Evolutionary conservation across 1,140 invertebrate species (phyloP).

Genomic region (Tetragonula clypearis): DNA sequence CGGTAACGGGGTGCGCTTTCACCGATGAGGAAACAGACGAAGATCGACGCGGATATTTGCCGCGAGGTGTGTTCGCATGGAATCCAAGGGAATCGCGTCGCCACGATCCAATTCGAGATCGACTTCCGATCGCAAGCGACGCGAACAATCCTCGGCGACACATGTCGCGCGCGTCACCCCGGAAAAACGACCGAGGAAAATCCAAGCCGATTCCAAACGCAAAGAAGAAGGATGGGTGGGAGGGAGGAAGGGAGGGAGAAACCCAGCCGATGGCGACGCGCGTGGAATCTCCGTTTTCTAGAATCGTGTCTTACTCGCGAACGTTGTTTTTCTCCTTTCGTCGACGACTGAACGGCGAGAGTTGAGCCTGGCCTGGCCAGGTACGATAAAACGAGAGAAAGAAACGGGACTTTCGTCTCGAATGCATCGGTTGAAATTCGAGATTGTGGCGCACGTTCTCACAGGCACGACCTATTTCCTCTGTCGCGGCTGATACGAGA

Average conservation of each 20-base stretch:
- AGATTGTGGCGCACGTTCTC: neutral
- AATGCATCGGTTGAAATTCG: conserved; percentile 17
- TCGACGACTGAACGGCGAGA: neutral
- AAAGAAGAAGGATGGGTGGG: no score
- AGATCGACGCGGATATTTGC: neutral
- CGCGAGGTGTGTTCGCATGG: conserved; percentile 15
- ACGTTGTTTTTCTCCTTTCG: no score
- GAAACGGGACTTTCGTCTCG: conserved; percentile 5
- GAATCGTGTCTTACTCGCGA: no score
- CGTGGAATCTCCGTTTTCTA: neutral
- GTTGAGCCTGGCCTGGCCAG: neutral
- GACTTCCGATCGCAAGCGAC: conserved; percentile 19
- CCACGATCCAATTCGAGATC: neutral
- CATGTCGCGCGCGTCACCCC: neutral
- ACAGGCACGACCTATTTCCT: conserved; percentile 37
- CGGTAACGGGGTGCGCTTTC: neutral
- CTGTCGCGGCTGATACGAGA: neutral
- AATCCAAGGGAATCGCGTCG: neutral
- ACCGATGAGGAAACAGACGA: no score
- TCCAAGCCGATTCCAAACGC: neutral
- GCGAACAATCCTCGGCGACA: conserved; percentile 12
- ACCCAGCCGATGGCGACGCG: neutral
- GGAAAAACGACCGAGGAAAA: neutral
- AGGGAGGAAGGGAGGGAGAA: no score
- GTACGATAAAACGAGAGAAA: neutral